phyloP scores from a whole-genome alignment of 2,888 invertebrate genomes.

The Melieria picta region DNA sequence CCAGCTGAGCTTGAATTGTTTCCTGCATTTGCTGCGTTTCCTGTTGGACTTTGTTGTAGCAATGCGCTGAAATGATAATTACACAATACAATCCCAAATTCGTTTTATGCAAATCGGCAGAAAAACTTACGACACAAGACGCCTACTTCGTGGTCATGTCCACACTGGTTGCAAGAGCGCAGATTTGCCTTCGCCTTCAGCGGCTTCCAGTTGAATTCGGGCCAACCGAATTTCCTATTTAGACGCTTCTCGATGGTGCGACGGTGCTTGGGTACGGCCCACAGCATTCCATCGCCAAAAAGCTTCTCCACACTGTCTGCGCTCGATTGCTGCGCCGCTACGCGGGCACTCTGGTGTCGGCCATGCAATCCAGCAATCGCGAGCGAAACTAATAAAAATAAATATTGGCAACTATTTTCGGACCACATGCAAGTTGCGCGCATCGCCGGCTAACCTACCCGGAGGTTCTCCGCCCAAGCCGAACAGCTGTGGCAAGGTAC shows the following conservation, averaged over 20 bases:
- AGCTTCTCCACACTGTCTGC: slow-evolving; percentile 71
- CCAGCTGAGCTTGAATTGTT: slow-evolving; percentile 76
- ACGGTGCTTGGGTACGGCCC: slow-evolving; percentile 82
- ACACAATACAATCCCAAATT: slow-evolving; percentile 3
- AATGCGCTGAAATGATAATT: slow-evolving; percentile 73
- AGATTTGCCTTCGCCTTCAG: slow-evolving; percentile 78
- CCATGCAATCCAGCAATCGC: slow-evolving; percentile 48
- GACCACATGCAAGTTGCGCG: background rate
- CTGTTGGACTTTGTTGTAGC: slow-evolving; percentile 82
- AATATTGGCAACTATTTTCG: background rate
- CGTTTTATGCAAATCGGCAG: background rate
- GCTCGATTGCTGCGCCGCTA: too few relatives aligned
- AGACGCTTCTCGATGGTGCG: slow-evolving; percentile 79
- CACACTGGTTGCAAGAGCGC: slow-evolving; percentile 82
- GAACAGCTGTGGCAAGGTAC: slow-evolving; percentile 51
- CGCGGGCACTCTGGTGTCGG: slow-evolving; percentile 10
- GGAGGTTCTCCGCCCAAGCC: slow-evolving; percentile 67
- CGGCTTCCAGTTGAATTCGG: slow-evolving; percentile 76
- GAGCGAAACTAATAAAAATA: slow-evolving; percentile 39
- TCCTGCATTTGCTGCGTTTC: slow-evolving; percentile 86
- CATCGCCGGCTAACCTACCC: slow-evolving; percentile 58
- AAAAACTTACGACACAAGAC: slow-evolving; percentile 80
- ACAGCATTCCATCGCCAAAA: slow-evolving; percentile 78
- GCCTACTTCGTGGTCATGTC: slow-evolving; percentile 82
- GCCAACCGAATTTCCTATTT: slow-evolving; percentile 78